These are phyloP conservation scores for Halcyon smyrnensis DNA, from an alignment of 2,797 vertebrate species.

Conservation along the genomic window DNA sequence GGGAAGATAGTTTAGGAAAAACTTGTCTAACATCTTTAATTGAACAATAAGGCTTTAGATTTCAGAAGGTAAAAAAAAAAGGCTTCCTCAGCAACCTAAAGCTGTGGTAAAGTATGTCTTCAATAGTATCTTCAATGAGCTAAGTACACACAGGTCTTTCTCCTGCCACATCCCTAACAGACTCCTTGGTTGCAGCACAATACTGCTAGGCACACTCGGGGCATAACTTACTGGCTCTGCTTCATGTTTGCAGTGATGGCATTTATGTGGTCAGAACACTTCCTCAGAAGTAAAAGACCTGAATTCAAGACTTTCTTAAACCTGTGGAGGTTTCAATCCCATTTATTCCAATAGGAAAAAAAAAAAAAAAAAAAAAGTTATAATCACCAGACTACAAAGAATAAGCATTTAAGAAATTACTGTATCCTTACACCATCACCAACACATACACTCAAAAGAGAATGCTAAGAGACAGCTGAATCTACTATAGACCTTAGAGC, in stretches of 20 bases:
- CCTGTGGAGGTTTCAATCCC: neutral
- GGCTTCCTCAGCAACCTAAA: accelerated
- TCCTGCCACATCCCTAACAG: neutral
- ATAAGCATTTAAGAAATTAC: accelerated
- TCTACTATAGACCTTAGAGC: neutral
- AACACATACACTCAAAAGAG: neutral
- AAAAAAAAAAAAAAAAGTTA: neutral
- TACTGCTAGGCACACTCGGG: neutral
- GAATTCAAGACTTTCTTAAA: neutral
- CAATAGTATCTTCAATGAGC: neutral
- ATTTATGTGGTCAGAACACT: neutral
- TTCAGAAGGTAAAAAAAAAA: neutral
- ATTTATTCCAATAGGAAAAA: neutral
- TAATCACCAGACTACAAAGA: neutral
- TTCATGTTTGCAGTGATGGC: neutral
- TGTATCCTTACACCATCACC: accelerated
- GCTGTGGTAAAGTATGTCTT: neutral
- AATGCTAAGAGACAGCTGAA: neutral
- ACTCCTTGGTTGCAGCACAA: neutral
- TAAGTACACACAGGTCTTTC: neutral
- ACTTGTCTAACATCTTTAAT: neutral
- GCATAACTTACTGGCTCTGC: accelerated
- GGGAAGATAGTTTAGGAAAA: neutral
- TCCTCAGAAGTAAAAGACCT: neutral
- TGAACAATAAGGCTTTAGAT: neutral